Conservation (phyloP, 2,888 invertebrate genomes). For the Melinaea marsaeus region DNA sequence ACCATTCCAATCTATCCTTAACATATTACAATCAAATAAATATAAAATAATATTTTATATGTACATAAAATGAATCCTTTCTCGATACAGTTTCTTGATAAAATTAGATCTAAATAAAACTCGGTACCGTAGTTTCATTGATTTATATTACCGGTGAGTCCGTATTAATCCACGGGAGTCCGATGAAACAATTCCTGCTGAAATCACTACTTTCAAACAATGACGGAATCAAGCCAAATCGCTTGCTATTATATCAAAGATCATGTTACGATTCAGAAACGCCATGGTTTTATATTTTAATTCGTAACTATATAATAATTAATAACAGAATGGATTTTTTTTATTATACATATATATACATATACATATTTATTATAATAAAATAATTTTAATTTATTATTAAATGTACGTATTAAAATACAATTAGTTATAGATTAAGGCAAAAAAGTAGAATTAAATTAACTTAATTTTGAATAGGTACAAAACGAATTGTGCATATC, state of each 20-base stretch:
- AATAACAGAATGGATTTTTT: too few species aligned
- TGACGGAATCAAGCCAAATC: constrained; percentile 54
- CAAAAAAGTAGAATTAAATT: too few species aligned
- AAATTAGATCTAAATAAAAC: constrained; percentile 32
- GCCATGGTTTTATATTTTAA: not conserved
- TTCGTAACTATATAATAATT: not conserved
- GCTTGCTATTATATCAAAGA: constrained; percentile 45
- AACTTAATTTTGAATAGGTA: not conserved
- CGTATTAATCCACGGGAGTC: constrained; percentile 42
- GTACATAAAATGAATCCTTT: not conserved
- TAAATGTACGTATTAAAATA: too few species aligned
- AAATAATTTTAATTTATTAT: too few species aligned
- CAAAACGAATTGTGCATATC: not conserved
- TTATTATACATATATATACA: too few species aligned
- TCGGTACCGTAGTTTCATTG: constrained; percentile 29
- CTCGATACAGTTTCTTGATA: constrained; percentile 25
- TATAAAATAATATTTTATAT: not conserved
- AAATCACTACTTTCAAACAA: constrained; percentile 54
- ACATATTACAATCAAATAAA: too few species aligned
- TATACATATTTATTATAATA: too few species aligned
- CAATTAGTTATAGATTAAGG: too few species aligned
- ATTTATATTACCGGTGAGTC: constrained; percentile 38
- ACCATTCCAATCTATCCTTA: not conserved
- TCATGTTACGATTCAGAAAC: constrained; percentile 25
- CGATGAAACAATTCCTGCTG: constrained; percentile 47